Evolutionary conservation across 2,888 invertebrate species (phyloP), one percentile per base, ranked within the genome.

Genomic region (Morpho achilles): DNA sequence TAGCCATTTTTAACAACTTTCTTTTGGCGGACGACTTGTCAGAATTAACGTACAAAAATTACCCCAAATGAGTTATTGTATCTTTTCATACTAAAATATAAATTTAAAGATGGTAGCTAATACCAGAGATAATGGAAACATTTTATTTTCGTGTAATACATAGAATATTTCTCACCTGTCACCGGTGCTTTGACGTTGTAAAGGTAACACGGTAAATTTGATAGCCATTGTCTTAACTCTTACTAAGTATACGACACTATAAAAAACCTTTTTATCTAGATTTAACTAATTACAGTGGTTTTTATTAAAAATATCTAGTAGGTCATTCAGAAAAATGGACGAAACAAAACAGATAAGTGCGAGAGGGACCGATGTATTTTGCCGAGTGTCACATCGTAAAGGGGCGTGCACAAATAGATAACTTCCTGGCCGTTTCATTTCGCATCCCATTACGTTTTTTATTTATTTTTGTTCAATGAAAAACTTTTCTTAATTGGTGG

Each of bases 381-480:
- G 61, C 67, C 69, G 59, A 63, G 59, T 69, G 62, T 71, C 68
- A 64, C 67, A 69, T 64, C 65, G 70, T 69, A 63, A 61, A 72
- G 71, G 82, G 88, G 88, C 88, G 88, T 83, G 84, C 71, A 80
- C 76, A 70, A 78, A 85, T 88, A 88, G 88, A 88, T 76, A 87
- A 82, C 73, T 79, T 71, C 67, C 69, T 70, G 68, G 58, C 69
- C 59, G 66, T 66, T 69, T 71, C 73, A 71, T 76, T 76, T 77
- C 75, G 75, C 78, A 77, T 79, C 71, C 70, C 69, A 80, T 78
- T 75, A 73, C 71, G 72, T 46, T 79, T 69, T 70, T 71, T 70
- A 69, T 70, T 68, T 68, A 65, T 65, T 60, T 69, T 67, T 60
- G 61, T 67, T 70, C 71, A 69, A 61, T 75, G 69, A 72, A 79